phyloP scores from a whole-genome alignment of 2,113 vertebrate genomes.

The Eleginops maclovinus region DNA sequence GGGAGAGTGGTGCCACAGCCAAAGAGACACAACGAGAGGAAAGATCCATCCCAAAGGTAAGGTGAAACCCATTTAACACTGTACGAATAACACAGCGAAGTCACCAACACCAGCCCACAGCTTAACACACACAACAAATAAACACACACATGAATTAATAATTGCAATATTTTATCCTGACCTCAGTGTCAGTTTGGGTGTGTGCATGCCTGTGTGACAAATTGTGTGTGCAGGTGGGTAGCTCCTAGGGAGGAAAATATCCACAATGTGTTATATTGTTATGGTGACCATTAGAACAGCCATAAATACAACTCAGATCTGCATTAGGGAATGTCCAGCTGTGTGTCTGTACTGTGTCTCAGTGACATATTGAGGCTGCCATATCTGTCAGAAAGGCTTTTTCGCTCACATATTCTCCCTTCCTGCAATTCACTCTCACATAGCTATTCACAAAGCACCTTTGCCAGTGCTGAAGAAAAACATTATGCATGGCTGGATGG shows the following conservation, averaged over 20 bases:
- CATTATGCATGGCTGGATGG: constrained; percentile 54
- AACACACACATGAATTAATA: constrained; percentile 19
- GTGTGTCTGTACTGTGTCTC: constrained; percentile 14
- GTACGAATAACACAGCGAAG: constrained; percentile 29
- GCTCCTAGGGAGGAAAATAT: constrained; percentile 21
- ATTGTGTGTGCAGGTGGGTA: constrained; percentile 5
- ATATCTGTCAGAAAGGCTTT: constrained; percentile 31
- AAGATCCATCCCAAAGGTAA: constrained; percentile 48
- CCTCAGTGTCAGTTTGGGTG: constrained; percentile 37
- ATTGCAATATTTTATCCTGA: constrained; percentile 32
- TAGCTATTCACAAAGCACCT: constrained; percentile 37
- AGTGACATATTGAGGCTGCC: constrained; percentile 40
- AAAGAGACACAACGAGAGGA: constrained; percentile 37
- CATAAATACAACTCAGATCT: constrained; percentile 54
- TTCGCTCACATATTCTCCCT: background rate
- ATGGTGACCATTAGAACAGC: constrained; percentile 47
- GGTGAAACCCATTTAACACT: constrained; percentile 36
- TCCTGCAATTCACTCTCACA: constrained; percentile 7
- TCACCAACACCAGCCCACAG: constrained; percentile 5
- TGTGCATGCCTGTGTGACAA: constrained; percentile 17
- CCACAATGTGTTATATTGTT: constrained; percentile 46
- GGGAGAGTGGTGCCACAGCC: constrained; percentile 33
- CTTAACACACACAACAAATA: background rate
- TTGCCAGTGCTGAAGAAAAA: constrained; percentile 61
- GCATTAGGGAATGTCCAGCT: constrained; percentile 33